phyloP scores from a whole-genome alignment of 2,888 invertebrate species.

The Ditylenchus weischeri region DNA sequence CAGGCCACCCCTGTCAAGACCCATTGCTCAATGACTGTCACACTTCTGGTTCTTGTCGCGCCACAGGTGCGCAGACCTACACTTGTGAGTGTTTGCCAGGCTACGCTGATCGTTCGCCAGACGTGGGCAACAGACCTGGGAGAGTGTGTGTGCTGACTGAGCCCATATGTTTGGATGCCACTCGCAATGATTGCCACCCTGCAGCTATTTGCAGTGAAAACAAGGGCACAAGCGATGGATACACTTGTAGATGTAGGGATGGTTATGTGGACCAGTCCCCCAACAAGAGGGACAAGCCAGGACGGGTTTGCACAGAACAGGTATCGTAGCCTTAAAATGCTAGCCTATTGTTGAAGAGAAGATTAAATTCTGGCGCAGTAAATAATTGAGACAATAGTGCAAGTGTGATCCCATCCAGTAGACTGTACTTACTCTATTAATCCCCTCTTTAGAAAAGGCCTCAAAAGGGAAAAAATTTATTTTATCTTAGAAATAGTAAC shows the following conservation, averaged over 20 bases:
- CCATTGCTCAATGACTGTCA: slow-evolving; percentile 56
- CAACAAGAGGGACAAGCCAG: slow-evolving; percentile 43
- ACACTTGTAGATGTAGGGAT: slow-evolving; percentile 80
- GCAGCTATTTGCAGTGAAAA: slow-evolving; percentile 56
- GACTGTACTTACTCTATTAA: no score
- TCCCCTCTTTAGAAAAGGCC: no score
- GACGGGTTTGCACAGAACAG: slow-evolving; percentile 52
- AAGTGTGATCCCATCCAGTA: no score
- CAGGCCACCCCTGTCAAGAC: slow-evolving; percentile 57
- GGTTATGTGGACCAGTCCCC: slow-evolving; percentile 69
- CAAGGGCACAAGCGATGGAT: slow-evolving; percentile 59
- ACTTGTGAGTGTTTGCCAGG: slow-evolving; percentile 57
- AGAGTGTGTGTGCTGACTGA: slow-evolving; percentile 49
- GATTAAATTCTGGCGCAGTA: no score
- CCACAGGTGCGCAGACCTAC: slow-evolving; percentile 51
- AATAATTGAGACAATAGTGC: no score
- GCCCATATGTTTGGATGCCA: slow-evolving; percentile 54
- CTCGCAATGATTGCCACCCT: slow-evolving; percentile 56
- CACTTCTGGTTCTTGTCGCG: slow-evolving; percentile 52
- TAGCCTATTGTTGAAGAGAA: no score
- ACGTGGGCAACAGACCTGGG: slow-evolving; percentile 44
- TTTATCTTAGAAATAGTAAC: no score
- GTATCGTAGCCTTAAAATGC: slow-evolving; percentile 19
- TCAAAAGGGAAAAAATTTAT: no score
- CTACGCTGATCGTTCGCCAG: slow-evolving; percentile 54